Percentiles rank a stretch among this genome's conserved stretches.
Evolutionary conservation across 2,113 vertebrate genomes (phyloP).

Genomic region (Odocoileus virginianus): DNA sequence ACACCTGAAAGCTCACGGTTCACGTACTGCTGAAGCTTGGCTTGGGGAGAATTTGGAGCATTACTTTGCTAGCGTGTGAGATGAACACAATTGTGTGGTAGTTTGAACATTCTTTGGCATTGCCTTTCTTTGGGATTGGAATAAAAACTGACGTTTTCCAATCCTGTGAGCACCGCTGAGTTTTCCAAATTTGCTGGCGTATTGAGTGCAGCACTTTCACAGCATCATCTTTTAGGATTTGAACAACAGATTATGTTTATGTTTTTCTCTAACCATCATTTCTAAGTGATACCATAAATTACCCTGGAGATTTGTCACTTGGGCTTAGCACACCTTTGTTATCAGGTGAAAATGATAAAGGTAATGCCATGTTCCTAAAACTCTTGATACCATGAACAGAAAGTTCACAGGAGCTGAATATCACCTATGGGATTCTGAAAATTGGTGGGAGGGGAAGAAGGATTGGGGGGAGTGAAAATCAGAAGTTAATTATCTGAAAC

Average conservation of each 20-base stretch:
- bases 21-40: neutral
- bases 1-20: neutral
- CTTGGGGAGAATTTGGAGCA: neutral
- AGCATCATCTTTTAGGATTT: neutral
- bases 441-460: neutral
- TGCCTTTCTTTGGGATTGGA: neutral
- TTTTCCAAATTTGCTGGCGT: neutral
- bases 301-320: constrained; percentile 81
- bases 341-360: constrained; percentile 74
- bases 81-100: neutral
- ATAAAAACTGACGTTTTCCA: neutral
- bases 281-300: constrained; percentile 82
- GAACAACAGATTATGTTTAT: constrained; percentile 76
- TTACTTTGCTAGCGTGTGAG: neutral
- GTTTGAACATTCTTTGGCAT: neutral
- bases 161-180: neutral
- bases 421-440: constrained; percentile 16
- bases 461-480: neutral
- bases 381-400: constrained; percentile 33
- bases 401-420: constrained; percentile 39
- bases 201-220: neutral
- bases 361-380: constrained; percentile 70
- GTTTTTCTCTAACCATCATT: constrained; percentile 76
- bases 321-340: constrained; percentile 65
- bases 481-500: constrained; percentile 11